phyloP scores from a whole-genome alignment of 2,888 invertebrate genomes.

The Brachyopa scutellaris region DNA sequence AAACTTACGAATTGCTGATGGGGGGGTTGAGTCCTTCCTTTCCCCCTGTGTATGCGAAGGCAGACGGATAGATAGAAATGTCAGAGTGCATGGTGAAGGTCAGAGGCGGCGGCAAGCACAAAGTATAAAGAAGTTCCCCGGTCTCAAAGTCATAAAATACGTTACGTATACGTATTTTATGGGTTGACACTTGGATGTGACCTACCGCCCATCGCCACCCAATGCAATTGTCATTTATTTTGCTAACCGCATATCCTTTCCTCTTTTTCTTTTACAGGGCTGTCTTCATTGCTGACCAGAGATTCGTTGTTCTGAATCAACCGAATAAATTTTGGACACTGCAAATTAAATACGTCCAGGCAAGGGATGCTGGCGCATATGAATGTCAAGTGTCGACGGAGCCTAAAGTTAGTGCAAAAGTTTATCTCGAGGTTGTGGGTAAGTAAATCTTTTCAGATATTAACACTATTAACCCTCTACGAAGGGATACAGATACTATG shows the following conservation, averaged over 20 bases:
- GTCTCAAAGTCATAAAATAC: constrained; percentile 67
- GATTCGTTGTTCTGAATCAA: constrained; percentile 90
- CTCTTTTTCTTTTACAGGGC: constrained; percentile 79
- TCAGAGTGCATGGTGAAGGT: constrained; percentile 56
- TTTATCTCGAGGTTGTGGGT: constrained; percentile 96
- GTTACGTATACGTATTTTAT: constrained; percentile 65
- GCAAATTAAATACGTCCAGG: constrained; percentile 95
- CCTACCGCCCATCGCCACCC: too few relatives aligned
- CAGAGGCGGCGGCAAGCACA: constrained; percentile 8
- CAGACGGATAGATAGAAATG: too few relatives aligned
- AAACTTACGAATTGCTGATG: constrained; percentile 68
- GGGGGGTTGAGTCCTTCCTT: constrained; percentile 51
- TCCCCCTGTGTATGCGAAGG: too few relatives aligned
- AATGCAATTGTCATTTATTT: constrained; percentile 68
- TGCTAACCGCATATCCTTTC: constrained; percentile 41
- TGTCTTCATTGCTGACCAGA: constrained; percentile 95
- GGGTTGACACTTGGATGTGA: constrained; percentile 51
- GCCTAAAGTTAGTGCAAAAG: constrained; percentile 96
- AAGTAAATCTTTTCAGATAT: constrained; percentile 81
- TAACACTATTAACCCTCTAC: constrained; percentile 23
- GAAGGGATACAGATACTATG: too few relatives aligned
- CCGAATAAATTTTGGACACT: constrained; percentile 88
- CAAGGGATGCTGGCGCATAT: constrained; percentile 94
- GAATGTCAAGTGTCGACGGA: constrained; percentile 97
- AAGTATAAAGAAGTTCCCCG: constrained; percentile 41